Percentiles rank a stretch among this genome's conserved stretches.
These are phyloP conservation scores for Cryptocheilus praepositus DNA, from an alignment of 2,888 invertebrate species.

Conservation along the genomic window DNA sequence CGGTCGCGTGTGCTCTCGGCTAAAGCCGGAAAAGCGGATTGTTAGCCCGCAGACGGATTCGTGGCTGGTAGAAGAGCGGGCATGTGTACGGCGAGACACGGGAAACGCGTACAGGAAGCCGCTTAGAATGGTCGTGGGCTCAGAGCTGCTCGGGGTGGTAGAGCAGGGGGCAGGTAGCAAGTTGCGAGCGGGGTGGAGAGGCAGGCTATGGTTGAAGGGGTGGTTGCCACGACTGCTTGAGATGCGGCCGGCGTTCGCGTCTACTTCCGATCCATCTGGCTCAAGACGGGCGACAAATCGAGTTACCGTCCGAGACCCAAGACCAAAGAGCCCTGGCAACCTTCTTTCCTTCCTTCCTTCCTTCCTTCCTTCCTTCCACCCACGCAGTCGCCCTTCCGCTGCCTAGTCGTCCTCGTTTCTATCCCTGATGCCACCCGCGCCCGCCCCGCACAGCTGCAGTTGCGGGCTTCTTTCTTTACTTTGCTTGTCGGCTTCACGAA, in stretches of 20 bases:
- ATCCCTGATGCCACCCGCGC: background rate
- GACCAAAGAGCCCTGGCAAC: slow-evolving; percentile 65
- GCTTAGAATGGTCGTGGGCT: background rate
- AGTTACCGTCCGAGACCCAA: slow-evolving; percentile 67
- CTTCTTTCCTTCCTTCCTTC: slow-evolving; percentile 51
- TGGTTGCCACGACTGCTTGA: slow-evolving; percentile 56
- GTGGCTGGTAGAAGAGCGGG: background rate
- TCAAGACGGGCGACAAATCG: slow-evolving; percentile 71
- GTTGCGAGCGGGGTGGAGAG: background rate
- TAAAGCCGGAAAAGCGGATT: background rate
- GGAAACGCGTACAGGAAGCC: slow-evolving; percentile 14
- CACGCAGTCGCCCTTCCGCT: slow-evolving; percentile 23
- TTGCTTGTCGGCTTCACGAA: slow-evolving; percentile 16
- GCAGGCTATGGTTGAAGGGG: background rate
- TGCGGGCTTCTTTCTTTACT: slow-evolving; percentile 37
- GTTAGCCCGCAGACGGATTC: slow-evolving; percentile 1
- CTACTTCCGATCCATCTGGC: slow-evolving; percentile 71
- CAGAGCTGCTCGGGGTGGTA: background rate
- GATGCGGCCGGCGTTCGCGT: slow-evolving; percentile 67
- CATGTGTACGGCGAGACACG: background rate
- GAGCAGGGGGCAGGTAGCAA: background rate
- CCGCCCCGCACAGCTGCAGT: slow-evolving; percentile 10
- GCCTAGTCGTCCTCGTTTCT: slow-evolving; percentile 24
- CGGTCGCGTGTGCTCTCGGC: too few species aligned
- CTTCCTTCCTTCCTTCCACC: slow-evolving; percentile 33